Percentiles rank a stretch among this genome's conserved stretches.
These are phyloP conservation scores for Moxostoma hubbsi DNA, from an alignment of 2,797 vertebrate species.

Conservation along the genomic window DNA sequence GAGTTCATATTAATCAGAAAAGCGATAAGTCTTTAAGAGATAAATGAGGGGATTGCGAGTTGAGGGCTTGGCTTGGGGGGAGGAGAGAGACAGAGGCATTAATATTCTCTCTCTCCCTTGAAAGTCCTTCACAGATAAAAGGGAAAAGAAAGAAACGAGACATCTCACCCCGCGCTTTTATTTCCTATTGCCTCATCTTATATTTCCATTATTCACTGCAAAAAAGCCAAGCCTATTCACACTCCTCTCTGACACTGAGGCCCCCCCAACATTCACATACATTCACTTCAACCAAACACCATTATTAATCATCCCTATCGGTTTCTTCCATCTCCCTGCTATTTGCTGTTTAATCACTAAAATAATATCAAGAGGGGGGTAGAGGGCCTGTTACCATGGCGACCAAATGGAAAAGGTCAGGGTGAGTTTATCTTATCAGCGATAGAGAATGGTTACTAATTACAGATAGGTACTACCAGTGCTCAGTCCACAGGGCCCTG, in stretches of 20 bases:
- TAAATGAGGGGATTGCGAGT: constrained; percentile 48
- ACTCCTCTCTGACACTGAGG: constrained; percentile 69
- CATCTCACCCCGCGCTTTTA: constrained; percentile 74
- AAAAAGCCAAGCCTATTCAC: constrained; percentile 75
- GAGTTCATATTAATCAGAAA: constrained; percentile 74
- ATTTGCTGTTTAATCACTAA: constrained; percentile 87
- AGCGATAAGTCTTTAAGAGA: constrained; percentile 56
- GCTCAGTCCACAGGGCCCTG: constrained; percentile 77
- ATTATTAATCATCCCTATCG: constrained; percentile 84
- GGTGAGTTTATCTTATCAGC: constrained; percentile 84
- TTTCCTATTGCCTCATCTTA: constrained; percentile 76
- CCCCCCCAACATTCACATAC: constrained; percentile 58
- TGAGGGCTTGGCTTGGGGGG: constrained; percentile 36
- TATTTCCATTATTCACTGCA: constrained; percentile 81
- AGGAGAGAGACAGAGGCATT: constrained; percentile 41
- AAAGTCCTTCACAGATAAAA: constrained; percentile 62
- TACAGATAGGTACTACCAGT: constrained; percentile 82
- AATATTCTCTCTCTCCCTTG: constrained; percentile 66
- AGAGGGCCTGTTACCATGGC: constrained; percentile 77
- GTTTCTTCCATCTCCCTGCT: constrained; percentile 76
- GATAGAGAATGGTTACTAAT: constrained; percentile 88
- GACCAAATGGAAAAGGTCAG: constrained; percentile 81
- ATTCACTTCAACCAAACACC: constrained; percentile 68
- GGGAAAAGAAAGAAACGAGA: constrained; percentile 56
- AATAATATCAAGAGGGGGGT: constrained; percentile 79